Evolutionary conservation across 2,113 vertebrate genomes (phyloP).

Genomic region (Camelus bactrianus): DNA sequence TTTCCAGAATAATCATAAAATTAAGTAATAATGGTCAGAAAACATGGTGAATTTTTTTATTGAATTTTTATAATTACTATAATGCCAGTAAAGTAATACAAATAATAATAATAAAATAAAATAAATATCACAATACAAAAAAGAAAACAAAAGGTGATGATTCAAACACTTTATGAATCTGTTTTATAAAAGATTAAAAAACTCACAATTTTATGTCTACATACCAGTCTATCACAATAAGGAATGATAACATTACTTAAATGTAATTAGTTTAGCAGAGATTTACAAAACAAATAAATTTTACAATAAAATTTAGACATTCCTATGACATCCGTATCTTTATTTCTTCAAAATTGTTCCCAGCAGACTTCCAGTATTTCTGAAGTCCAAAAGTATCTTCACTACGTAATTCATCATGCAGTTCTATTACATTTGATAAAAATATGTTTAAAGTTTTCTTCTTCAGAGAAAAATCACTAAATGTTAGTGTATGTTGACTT

Average conservation of each 20-base stretch:
- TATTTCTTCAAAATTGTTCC: not conserved
- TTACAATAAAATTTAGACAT: not conserved
- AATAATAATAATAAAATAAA: not conserved
- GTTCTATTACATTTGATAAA: not conserved
- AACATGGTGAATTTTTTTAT: not conserved
- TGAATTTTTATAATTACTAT: not conserved
- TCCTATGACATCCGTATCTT: not conserved
- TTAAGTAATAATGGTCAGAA: not conserved
- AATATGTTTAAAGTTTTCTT: not conserved
- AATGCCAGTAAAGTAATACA: not conserved
- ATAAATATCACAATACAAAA: not conserved
- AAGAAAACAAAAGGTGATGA: not conserved
- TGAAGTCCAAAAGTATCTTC: not conserved
- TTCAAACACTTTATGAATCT: not conserved
- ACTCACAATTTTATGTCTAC: not conserved
- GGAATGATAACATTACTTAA: not conserved
- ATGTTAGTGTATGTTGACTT: not conserved
- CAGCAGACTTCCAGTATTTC: not conserved
- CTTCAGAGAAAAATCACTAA: not conserved
- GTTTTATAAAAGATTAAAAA: not conserved
- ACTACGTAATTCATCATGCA: not conserved
- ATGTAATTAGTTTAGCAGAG: not conserved
- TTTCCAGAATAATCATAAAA: not conserved
- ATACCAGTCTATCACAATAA: not conserved
- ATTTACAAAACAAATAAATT: not conserved